Base-by-base conservation (phyloP, 2,888 invertebrate genomes). In the Hirtodrosophila confusa region DNA sequence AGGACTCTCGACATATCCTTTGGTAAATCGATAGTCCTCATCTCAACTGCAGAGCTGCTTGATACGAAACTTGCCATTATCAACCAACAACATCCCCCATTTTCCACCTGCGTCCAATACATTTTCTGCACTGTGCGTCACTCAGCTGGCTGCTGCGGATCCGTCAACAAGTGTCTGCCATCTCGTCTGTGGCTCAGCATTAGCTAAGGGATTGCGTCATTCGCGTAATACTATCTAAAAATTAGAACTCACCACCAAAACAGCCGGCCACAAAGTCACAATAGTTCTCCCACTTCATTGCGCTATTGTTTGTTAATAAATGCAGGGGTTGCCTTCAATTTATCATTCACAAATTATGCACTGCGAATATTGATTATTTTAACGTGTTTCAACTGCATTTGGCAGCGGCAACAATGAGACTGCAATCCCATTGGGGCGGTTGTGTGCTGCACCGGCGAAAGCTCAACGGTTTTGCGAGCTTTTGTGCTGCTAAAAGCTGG, bases 211-310 rank as follows among this genome's bases (percentile, higher is more conserved):
- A 78, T 86, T 86, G 83, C 87, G 64, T 86, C 87, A 86, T 78
- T 54, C 53, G 9, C 17, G 36, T 40, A 37, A 10, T 39, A n/a
- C n/a, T n/a, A 33, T 17, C 8, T 10, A 8, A 24, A 10, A 10
- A 50, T 4, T 24, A 3, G 3, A 53, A 89, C 90, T 90, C 91
- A 93, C 93, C 94, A 74, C 93, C 93, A 70, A 92, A 88, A 91
- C 93, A 93, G 79, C 93, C 94, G 62, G 93, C 94, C 68, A 93
- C 88, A 86, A 93, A 94, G 85, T 93, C 93, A 57, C 89, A 89
- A 73, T 90, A 91, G 77, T 89, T 86, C 72, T 90, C 91, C 91
- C 89, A 90, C 86, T 90, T 91, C 89, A 88, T 90, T 53, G 53
- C 39, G 49, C 23, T 47, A 27, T 2, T 29, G 35, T 29, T 31